Percentiles rank a stretch among this genome's conserved stretches.
phyloP scores from a whole-genome alignment of 2,888 invertebrate species.

The Biston stratarius region DNA sequence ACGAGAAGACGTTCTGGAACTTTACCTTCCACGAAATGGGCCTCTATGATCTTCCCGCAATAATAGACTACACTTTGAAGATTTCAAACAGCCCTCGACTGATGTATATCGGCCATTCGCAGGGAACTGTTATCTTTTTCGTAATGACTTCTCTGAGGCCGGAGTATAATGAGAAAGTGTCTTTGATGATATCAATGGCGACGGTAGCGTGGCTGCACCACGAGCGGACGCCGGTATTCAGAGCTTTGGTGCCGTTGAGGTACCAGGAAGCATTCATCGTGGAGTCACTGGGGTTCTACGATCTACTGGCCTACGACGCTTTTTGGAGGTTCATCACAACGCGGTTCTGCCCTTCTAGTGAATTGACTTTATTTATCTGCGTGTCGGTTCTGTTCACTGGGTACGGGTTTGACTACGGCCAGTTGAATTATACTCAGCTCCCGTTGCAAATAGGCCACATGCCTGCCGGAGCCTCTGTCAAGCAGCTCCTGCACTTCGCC shows the following conservation, averaged over 20 bases:
- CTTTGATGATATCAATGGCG: conserved; percentile 85
- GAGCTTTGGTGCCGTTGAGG: conserved; percentile 5
- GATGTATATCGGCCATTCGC: conserved; percentile 91
- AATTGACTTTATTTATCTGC: conserved; percentile 36
- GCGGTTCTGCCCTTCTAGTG: conserved; percentile 4
- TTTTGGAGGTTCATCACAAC: conserved; percentile 18
- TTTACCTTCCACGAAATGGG: conserved; percentile 93
- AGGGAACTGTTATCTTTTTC: conserved; percentile 88
- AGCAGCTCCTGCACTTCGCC: conserved; percentile 65
- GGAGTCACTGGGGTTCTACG: conserved; percentile 8
- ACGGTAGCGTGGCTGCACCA: conserved; percentile 87
- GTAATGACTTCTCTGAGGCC: conserved; percentile 86
- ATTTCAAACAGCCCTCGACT: conserved; percentile 83
- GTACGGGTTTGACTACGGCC: conserved; percentile 50
- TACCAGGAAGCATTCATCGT: not conserved
- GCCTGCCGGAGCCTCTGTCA: conserved; percentile 73
- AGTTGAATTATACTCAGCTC: conserved; percentile 43
- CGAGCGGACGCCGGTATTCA: conserved; percentile 54
- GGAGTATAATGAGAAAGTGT: conserved; percentile 87
- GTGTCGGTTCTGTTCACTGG: conserved; percentile 41
- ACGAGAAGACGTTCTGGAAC: conserved; percentile 79
- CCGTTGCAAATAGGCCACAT: conserved; percentile 45
- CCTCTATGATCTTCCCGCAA: conserved; percentile 90
- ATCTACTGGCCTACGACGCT: conserved; percentile 25
- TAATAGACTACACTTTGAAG: conserved; percentile 88